Conservation (phyloP, 2,797 vertebrate genomes). For the Catharus ustulatus region DNA sequence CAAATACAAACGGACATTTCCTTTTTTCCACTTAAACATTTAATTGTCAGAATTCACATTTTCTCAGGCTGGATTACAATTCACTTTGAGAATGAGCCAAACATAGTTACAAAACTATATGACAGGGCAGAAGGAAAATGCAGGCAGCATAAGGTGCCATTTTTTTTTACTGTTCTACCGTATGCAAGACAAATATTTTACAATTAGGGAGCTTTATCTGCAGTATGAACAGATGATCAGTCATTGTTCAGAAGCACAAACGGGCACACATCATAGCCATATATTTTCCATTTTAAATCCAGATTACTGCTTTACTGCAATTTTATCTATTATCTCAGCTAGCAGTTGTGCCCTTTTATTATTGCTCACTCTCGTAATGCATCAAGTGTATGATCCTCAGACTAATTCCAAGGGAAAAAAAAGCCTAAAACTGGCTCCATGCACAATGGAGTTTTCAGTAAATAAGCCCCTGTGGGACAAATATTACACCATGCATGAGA, state of each 20-base stretch:
- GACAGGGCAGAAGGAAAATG: neutral
- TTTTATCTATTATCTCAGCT: conserved; percentile 50
- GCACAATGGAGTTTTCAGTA: conserved; percentile 40
- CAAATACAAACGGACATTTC: conserved; percentile 31
- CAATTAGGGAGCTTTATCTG: conserved; percentile 56
- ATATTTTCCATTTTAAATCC: conserved; percentile 40
- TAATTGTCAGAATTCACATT: conserved; percentile 21
- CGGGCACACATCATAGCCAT: neutral
- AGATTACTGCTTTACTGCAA: conserved; percentile 18
- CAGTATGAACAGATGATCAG: conserved; percentile 53
- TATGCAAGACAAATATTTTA: conserved; percentile 51
- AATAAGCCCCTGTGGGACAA: conserved; percentile 53
- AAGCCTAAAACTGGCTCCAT: conserved; percentile 15
- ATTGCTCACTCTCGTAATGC: neutral
- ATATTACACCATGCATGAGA: conserved; percentile 1
- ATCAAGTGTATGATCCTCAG: conserved; percentile 38
- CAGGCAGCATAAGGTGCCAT: neutral
- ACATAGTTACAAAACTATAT: neutral
- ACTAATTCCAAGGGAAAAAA: conserved; percentile 28
- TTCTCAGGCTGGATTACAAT: neutral
- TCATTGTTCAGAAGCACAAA: conserved; percentile 54
- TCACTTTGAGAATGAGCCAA: neutral
- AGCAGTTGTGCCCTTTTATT: conserved; percentile 36
- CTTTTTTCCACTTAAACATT: neutral
- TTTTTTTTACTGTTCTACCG: neutral